Percentiles rank a stretch among this genome's conserved stretches.
Conservation (phyloP, 2,888 invertebrate species). For the Euplexia lucipara region DNA sequence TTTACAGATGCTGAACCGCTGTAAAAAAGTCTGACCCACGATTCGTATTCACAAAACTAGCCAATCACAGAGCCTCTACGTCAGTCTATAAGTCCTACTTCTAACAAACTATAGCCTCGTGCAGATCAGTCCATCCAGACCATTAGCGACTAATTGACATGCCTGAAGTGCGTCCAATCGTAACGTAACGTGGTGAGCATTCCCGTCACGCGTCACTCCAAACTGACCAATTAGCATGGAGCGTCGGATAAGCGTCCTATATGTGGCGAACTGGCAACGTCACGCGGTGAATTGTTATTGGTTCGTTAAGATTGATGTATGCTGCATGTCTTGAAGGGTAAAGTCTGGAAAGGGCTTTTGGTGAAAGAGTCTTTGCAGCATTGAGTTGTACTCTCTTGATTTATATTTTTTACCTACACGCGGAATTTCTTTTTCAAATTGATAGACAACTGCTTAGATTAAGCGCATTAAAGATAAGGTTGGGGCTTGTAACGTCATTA, state of each 20-base stretch:
- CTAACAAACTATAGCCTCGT: not conserved
- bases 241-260: slow-evolving; percentile 11
- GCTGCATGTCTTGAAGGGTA: slow-evolving; percentile 8
- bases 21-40: no score
- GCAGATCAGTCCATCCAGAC: slow-evolving; percentile 8
- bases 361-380: no score
- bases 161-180: slow-evolving; percentile 14
- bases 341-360: no score
- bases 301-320: slow-evolving; percentile 27
- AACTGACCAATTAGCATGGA: slow-evolving; percentile 46
- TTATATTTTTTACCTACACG: no score
- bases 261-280: slow-evolving; percentile 27
- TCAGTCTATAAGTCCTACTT: not conserved
- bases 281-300: slow-evolving; percentile 20
- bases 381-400: no score
- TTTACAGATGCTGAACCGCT: no score
- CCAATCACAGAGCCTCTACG: not conserved
- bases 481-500: no score
- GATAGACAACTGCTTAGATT: no score
- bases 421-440: no score
- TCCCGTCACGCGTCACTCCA: slow-evolving; percentile 38
- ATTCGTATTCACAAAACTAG: no score
- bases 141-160: slow-evolving; percentile 45
- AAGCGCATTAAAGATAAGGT: no score
- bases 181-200: slow-evolving; percentile 26